Percentiles rank a stretch among this genome's conserved stretches.
Evolutionary conservation across 2,797 vertebrate genomes (phyloP).

Genomic region (Malurus leucopterus): DNA sequence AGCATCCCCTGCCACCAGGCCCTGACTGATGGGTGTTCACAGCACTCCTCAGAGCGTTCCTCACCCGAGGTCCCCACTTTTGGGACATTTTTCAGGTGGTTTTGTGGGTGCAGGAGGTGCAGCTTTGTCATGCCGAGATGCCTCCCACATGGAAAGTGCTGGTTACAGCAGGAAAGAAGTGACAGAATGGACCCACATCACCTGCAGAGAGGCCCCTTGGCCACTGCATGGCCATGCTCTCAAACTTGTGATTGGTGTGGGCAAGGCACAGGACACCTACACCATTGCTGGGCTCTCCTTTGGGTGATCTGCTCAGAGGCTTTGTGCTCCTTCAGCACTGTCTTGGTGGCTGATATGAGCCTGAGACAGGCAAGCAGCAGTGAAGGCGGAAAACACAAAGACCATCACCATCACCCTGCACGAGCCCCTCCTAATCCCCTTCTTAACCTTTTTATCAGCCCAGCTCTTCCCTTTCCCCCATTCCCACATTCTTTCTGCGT

Average conservation of each 20-base stretch:
- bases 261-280: background rate
- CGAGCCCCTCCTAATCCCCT: background rate
- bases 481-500: background rate
- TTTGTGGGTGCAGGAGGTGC: background rate
- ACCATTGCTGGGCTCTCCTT: background rate
- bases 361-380: background rate
- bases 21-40: rapidly evolving
- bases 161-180: background rate
- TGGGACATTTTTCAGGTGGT: rapidly evolving
- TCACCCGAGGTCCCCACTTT: background rate
- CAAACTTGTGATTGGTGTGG: rapidly evolving
- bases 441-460: background rate
- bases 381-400: background rate
- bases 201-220: background rate
- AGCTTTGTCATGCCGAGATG: rapidly evolving
- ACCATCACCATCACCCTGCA: background rate
- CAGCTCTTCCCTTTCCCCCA: background rate
- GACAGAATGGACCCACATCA: rapidly evolving
- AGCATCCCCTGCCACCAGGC: background rate
- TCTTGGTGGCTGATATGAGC: background rate
- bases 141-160: rapidly evolving
- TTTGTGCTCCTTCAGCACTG: background rate
- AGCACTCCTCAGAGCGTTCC: background rate
- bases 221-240: rapidly evolving
- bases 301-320: background rate